A percentile compares a stretch with the other conserved stretches of the same genome.
These are phyloP conservation scores for Mycogona germanica DNA, from an alignment of 2,888 invertebrate species.

Conservation along the genomic window DNA sequence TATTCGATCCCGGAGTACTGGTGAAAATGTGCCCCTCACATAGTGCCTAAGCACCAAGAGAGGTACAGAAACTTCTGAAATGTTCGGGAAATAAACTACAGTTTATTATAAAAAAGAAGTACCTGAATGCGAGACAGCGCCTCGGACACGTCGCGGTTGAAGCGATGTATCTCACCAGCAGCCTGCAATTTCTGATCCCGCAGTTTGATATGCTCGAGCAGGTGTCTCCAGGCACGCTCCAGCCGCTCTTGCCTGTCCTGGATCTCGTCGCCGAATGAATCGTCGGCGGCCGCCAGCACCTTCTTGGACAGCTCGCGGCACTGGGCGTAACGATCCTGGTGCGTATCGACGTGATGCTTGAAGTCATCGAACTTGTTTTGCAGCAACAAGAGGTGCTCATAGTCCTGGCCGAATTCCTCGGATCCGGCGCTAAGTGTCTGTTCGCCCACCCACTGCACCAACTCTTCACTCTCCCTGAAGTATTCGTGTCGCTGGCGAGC, in stretches of 20 bases:
- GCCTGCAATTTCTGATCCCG: slow-evolving; percentile 78
- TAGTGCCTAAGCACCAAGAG: no score
- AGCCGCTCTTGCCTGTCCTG: slow-evolving; percentile 75
- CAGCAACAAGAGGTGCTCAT: slow-evolving; percentile 64
- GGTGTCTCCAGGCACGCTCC: slow-evolving; percentile 57
- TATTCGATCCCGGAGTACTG: no score
- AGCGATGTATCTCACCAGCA: slow-evolving; percentile 93
- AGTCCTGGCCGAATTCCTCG: slow-evolving; percentile 91
- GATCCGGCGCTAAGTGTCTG: slow-evolving; percentile 77
- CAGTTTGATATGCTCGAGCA: slow-evolving; percentile 72
- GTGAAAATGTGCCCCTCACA: no score
- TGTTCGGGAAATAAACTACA: no score
- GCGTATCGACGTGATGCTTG: slow-evolving; percentile 77
- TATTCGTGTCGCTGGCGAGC: slow-evolving; percentile 84
- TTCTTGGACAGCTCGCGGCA: slow-evolving; percentile 84
- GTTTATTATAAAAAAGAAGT: no score
- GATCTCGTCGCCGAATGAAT: slow-evolving; percentile 71
- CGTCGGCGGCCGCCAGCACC: slow-evolving; percentile 68
- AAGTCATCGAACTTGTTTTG: slow-evolving; percentile 73
- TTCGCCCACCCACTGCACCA: slow-evolving; percentile 86
- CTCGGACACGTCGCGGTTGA: slow-evolving; percentile 91
- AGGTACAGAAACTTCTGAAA: no score
- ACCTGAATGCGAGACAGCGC: slow-evolving; percentile 75
- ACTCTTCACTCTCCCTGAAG: slow-evolving; percentile 73
- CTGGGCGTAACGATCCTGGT: slow-evolving; percentile 77